Conservation (phyloP, 1,140 invertebrate species). For the Muscidifurax raptorellus region DNA sequence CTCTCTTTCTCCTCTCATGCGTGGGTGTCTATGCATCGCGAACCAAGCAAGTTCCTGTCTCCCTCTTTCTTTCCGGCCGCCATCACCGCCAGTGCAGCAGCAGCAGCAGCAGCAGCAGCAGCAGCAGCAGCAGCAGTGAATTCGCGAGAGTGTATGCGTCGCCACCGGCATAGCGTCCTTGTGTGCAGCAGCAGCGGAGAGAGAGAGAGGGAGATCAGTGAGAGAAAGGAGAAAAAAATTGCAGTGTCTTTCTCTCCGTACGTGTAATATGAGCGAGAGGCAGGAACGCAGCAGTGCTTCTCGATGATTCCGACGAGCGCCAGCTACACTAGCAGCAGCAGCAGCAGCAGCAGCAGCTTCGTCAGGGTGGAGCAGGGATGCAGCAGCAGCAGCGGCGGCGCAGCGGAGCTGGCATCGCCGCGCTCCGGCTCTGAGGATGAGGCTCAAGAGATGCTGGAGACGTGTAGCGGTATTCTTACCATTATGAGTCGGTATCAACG, state of each 20-base stretch:
- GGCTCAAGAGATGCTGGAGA: not conserved
- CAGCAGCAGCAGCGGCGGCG: not conserved
- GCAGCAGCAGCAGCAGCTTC: not conserved
- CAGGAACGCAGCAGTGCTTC: not conserved
- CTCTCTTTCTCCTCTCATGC: not conserved
- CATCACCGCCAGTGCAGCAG: not conserved
- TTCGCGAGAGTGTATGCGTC: not conserved
- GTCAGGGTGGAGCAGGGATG: not conserved
- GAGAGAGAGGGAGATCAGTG: not conserved
- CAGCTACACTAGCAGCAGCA: not conserved
- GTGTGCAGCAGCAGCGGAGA: not conserved
- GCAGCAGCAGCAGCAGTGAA: not conserved
- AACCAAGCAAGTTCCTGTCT: not conserved
- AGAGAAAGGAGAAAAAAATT: not conserved
- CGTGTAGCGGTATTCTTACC: not conserved
- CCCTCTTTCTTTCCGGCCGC: not conserved
- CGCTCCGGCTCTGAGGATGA: conserved; percentile 26
- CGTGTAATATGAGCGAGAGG: not conserved
- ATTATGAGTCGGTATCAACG: not conserved
- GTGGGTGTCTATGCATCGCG: not conserved
- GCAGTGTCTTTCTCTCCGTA: not conserved
- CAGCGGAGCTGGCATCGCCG: conserved; percentile 17
- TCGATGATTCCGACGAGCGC: conserved; percentile 21
- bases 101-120: not conserved
- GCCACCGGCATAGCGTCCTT: not conserved